Percentiles rank a stretch among this genome's conserved stretches.
Evolutionary conservation across 2,888 invertebrate species (phyloP).

Genomic region (Eilema depressum): DNA sequence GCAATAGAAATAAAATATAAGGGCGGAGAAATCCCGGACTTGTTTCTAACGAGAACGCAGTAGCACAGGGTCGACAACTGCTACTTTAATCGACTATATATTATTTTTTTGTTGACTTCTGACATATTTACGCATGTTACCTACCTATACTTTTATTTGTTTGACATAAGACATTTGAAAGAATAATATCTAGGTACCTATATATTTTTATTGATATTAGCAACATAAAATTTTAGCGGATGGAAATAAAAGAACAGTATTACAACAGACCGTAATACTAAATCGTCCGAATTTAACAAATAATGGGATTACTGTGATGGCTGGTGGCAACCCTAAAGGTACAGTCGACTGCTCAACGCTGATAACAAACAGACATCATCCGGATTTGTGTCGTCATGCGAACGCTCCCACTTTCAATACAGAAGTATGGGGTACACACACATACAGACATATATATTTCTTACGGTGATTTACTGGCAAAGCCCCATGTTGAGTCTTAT

Average conservation of each 20-base stretch:
- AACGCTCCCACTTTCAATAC: constrained; percentile 54
- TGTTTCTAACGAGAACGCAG: constrained; percentile 56
- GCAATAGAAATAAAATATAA: constrained; percentile 74
- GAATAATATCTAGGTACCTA: background rate
- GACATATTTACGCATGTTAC: no score
- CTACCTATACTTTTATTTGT: no score
- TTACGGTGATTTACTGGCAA: constrained; percentile 49
- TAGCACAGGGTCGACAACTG: constrained; percentile 54
- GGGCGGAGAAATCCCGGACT: constrained; percentile 56
- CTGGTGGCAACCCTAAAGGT: constrained; percentile 71
- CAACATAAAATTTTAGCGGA: background rate
- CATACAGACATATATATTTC: constrained; percentile 35
- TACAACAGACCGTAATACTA: constrained; percentile 53
- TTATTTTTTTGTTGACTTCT: background rate
- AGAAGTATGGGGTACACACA: constrained; percentile 38
- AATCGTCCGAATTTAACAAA: constrained; percentile 74
- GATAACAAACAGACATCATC: constrained; percentile 87
- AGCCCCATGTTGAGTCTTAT: constrained; percentile 24
- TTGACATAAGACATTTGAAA: background rate
- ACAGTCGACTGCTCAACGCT: constrained; percentile 81
- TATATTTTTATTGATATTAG: background rate
- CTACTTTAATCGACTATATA: background rate
- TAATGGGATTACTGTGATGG: constrained; percentile 75
- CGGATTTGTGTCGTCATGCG: constrained; percentile 86
- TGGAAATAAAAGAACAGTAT: constrained; percentile 21